Conservation (phyloP, 2,888 invertebrate species). For the Crioceris asparagi region DNA sequence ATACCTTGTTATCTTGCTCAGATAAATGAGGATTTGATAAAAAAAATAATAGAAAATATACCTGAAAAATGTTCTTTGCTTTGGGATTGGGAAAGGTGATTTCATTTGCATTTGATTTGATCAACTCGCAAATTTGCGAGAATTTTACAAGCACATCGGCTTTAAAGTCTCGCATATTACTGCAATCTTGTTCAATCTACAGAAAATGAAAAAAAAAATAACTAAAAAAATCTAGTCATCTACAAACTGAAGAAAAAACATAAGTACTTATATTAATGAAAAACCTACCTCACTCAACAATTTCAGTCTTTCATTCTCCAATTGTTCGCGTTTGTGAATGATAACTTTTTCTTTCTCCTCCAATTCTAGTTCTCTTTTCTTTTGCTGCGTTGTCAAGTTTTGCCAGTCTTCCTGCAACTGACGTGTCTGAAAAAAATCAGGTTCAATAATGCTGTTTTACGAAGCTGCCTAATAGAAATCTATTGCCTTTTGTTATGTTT, state of each 20-base stretch:
- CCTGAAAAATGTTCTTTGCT: constrained; percentile 32
- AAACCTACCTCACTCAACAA: constrained; percentile 40
- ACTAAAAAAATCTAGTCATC: constrained; percentile 19
- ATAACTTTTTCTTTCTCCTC: constrained; percentile 48
- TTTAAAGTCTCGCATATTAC: constrained; percentile 42
- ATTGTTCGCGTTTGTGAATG: constrained; percentile 39
- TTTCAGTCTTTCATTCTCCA: constrained; percentile 45
- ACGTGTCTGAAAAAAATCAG: constrained; percentile 28
- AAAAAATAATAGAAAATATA: constrained; percentile 24
- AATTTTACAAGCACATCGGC: constrained; percentile 29
- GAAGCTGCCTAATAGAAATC: too few relatives aligned
- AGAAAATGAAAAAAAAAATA: constrained; percentile 29
- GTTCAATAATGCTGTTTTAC: not conserved
- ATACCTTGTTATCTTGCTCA: too few relatives aligned
- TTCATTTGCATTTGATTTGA: constrained; percentile 31
- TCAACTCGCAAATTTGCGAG: constrained; percentile 29
- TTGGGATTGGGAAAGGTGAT: constrained; percentile 31
- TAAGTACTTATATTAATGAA: constrained; percentile 22
- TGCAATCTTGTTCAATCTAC: constrained; percentile 59
- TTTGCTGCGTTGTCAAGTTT: constrained; percentile 40
- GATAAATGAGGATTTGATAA: constrained; percentile 9
- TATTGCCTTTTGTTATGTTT: too few relatives aligned
- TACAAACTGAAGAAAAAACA: constrained; percentile 18
- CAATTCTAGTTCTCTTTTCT: constrained; percentile 45
- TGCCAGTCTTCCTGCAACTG: constrained; percentile 41